phyloP scores from a whole-genome alignment of 2,888 invertebrate species.

The Drosophila nr. medialis region DNA sequence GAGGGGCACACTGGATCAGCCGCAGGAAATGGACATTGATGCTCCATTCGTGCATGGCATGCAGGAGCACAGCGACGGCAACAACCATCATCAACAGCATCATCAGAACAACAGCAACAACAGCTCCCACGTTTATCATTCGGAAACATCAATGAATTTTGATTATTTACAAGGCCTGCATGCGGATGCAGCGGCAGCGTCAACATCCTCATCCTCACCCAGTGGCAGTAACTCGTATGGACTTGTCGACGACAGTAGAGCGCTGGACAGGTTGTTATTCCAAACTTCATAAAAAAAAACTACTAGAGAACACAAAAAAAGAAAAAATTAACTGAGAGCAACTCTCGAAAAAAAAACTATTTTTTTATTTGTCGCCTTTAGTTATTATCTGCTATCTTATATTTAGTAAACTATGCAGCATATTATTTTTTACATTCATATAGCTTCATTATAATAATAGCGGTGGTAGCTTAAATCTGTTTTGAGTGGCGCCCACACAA shows the following conservation, averaged over 20 bases:
- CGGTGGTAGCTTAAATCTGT: conserved; percentile 65
- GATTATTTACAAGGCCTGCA: conserved; percentile 82
- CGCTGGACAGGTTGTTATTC: conserved; percentile 84
- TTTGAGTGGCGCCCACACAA: conserved; percentile 62
- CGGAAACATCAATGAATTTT: conserved; percentile 83
- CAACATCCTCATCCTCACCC: conserved; percentile 45
- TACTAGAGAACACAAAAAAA: conserved; percentile 28
- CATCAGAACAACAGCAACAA: conserved; percentile 37
- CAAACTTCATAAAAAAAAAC: conserved; percentile 46
- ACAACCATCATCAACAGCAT: conserved; percentile 54
- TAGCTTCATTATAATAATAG: conserved; percentile 32
- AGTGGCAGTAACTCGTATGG: conserved; percentile 61
- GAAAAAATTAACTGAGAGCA: conserved; percentile 28
- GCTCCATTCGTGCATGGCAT: conserved; percentile 80
- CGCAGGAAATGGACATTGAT: conserved; percentile 84
- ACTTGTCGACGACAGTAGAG: conserved; percentile 83
- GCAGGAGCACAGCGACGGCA: conserved; percentile 71
- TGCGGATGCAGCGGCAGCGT: conserved; percentile 55
- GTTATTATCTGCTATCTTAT: conserved; percentile 46
- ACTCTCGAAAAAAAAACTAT: conserved; percentile 3
- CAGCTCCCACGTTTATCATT: conserved; percentile 64
- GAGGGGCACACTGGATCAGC: conserved; percentile 69
- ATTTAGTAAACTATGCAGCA: conserved; percentile 31
- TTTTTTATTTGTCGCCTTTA: conserved; percentile 37
- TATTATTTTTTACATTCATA: conserved; percentile 29